A percentile compares a stretch with the other conserved stretches of the same genome.
Conservation (phyloP, 2,797 vertebrate genomes). For the Catamblyrhynchus diadema region DNA sequence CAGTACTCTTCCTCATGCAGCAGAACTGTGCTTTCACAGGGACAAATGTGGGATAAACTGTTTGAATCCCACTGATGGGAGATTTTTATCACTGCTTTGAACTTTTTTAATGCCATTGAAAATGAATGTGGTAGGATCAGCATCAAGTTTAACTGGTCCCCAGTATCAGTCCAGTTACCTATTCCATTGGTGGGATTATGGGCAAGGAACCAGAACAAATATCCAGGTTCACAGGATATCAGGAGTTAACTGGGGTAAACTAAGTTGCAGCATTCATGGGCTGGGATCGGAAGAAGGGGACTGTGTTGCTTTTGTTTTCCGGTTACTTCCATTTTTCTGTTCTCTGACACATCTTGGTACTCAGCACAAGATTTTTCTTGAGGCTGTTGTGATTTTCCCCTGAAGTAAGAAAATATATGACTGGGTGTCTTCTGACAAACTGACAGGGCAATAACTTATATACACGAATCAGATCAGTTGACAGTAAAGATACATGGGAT, state of each 20-base stretch:
- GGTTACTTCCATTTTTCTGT: background rate
- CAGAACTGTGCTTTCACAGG: background rate
- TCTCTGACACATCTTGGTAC: background rate
- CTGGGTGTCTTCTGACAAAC: background rate
- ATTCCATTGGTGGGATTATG: background rate
- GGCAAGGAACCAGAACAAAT: background rate
- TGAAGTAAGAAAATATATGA: background rate
- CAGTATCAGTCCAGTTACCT: background rate
- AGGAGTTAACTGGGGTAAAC: background rate
- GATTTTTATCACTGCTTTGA: background rate
- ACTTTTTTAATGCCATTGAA: background rate
- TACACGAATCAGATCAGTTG: constrained; percentile 22
- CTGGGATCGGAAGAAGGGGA: background rate
- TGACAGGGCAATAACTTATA: constrained; percentile 21
- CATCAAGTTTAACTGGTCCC: background rate
- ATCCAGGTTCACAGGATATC: background rate
- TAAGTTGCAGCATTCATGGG: background rate
- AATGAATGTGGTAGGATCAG: background rate
- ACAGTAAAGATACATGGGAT: constrained; percentile 38
- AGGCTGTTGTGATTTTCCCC: background rate
- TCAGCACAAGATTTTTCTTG: background rate
- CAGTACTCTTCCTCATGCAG: background rate
- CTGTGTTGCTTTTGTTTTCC: background rate
- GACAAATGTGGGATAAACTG: background rate
- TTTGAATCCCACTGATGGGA: background rate